Percentiles rank a stretch among this genome's conserved stretches.
These are phyloP conservation scores for Zygogramma bicolorata DNA, from an alignment of 2,888 invertebrate species.

Conservation along the genomic window DNA sequence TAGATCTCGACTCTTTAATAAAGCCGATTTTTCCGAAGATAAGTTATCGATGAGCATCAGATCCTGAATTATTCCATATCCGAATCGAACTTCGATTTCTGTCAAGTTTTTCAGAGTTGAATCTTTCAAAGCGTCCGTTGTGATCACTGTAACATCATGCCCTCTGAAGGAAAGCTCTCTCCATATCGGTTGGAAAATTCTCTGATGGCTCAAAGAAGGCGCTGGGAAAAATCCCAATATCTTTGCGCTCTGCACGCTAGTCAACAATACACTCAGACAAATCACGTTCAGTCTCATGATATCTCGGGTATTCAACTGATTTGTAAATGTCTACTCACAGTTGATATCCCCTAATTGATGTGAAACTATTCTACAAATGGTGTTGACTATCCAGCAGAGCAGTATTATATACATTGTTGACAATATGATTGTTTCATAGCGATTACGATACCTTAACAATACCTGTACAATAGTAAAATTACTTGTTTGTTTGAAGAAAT, in stretches of 20 bases:
- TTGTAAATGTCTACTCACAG: too few species aligned
- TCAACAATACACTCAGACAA: neutral
- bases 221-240: slow-evolving; percentile 27
- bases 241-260: slow-evolving; percentile 4
- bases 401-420: too few species aligned
- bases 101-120: slow-evolving; percentile 47
- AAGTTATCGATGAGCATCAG: neutral
- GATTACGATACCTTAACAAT: too few species aligned
- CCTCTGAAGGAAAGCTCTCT: slow-evolving; percentile 50
- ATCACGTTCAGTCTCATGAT: neutral
- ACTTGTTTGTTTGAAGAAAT: too few species aligned
- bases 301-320: neutral
- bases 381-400: too few species aligned
- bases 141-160: slow-evolving; percentile 48
- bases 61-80: slow-evolving; percentile 28
- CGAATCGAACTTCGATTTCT: slow-evolving; percentile 47
- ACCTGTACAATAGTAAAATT: too few species aligned
- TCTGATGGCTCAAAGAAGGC: slow-evolving; percentile 43
- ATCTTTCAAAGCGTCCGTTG: slow-evolving; percentile 49
- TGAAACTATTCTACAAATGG: too few species aligned
- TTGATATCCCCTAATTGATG: too few species aligned
- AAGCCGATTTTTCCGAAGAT: neutral
- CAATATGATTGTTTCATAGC: too few species aligned
- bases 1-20: neutral
- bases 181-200: slow-evolving; percentile 49